Percentiles rank a stretch among this genome's conserved stretches.
These are phyloP conservation scores for Bugula neritina DNA, from an alignment of 2,888 invertebrate species.

Conservation along the genomic window DNA sequence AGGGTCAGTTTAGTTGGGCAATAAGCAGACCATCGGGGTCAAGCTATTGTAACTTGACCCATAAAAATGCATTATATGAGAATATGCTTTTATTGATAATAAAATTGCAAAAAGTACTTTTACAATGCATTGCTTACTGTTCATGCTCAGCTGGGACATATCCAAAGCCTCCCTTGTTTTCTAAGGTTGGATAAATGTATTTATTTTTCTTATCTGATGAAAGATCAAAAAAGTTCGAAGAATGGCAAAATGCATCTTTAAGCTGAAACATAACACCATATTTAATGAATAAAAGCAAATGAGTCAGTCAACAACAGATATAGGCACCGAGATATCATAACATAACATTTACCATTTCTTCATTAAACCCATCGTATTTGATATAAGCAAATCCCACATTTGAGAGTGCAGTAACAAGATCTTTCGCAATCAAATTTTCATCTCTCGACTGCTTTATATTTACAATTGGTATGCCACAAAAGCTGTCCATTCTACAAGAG, in stretches of 20 bases:
- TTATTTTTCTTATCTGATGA: background rate
- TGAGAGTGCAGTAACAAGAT: background rate
- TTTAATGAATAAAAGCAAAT: background rate
- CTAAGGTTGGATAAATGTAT: background rate
- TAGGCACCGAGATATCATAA: too few species aligned
- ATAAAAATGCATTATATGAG: too few species aligned
- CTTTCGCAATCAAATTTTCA: background rate
- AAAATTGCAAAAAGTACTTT: too few species aligned
- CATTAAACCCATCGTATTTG: background rate
- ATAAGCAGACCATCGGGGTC: too few species aligned
- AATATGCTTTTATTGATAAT: too few species aligned
- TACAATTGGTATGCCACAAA: slow-evolving; percentile 6
- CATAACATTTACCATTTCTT: background rate
- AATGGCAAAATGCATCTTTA: background rate
- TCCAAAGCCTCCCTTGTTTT: background rate
- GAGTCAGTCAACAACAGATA: too few species aligned
- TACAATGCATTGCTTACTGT: background rate
- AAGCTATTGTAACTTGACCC: too few species aligned
- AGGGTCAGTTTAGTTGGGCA: too few species aligned
- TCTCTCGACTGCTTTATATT: background rate
- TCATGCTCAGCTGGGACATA: slow-evolving; percentile 10
- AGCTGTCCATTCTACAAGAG: background rate
- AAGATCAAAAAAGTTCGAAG: background rate
- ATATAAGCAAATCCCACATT: slow-evolving; percentile 13
- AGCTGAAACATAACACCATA: background rate